Percentiles rank a stretch among this genome's conserved stretches.
phyloP scores from a whole-genome alignment of 2,797 vertebrate genomes.

The Craterocephalus amniculus region DNA sequence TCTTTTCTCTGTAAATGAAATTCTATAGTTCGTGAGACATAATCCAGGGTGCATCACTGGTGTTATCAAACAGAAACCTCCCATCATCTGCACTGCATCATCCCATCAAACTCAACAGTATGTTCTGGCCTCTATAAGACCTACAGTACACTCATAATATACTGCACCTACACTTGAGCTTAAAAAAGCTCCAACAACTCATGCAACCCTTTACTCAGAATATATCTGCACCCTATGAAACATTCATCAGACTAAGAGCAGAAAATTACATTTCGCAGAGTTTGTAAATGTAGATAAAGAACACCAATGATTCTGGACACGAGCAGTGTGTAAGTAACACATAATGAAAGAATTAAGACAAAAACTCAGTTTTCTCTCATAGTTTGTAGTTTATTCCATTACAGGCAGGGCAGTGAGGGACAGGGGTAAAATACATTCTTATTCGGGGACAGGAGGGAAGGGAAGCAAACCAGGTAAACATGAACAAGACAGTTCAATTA shows the following conservation, averaged over 20 bases:
- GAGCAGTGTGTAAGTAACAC: neutral
- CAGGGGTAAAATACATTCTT: conserved; percentile 84
- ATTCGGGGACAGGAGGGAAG: conserved; percentile 75
- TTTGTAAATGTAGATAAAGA: neutral
- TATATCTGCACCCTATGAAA: conserved; percentile 30
- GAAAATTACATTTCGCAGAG: too few relatives aligned
- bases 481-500: conserved; percentile 81
- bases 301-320: neutral
- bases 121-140: conserved; percentile 12
- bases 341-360: conserved; percentile 36
- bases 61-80: conserved; percentile 26
- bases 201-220: conserved; percentile 30
- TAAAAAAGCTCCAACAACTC: conserved; percentile 49
- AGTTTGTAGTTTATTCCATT: conserved; percentile 83
- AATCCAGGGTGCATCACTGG: neutral
- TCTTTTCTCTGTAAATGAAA: neutral
- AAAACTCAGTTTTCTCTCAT: conserved; percentile 47
- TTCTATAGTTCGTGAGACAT: neutral
- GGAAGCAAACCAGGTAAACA: conserved; percentile 84
- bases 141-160: conserved; percentile 30
- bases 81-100: neutral
- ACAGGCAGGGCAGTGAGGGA: conserved; percentile 79
- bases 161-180: conserved; percentile 46
- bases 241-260: conserved; percentile 26
- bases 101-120: conserved; percentile 25